Conservation (phyloP, 2,888 invertebrate genomes). For the Cremastobaeus sp. region DNA sequence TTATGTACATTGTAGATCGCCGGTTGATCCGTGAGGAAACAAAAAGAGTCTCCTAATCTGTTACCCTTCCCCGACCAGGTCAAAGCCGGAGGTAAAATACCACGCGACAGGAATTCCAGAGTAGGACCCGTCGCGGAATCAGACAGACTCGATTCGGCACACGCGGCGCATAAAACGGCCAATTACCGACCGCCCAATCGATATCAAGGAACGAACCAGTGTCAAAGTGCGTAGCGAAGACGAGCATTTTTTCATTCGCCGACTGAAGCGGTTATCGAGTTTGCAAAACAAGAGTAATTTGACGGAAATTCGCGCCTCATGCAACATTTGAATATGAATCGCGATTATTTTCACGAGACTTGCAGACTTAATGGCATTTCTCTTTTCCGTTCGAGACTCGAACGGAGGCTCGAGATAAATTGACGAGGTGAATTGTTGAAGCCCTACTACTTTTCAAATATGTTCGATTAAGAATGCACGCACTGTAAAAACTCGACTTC, state of each 20-base stretch:
- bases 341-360: conserved; percentile 72
- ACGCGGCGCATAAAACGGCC: conserved; percentile 54
- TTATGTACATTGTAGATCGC: conserved; percentile 38
- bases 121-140: conserved; percentile 47
- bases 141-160: conserved; percentile 59
- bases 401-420: background rate
- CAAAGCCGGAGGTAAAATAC: conserved; percentile 44
- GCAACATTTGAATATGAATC: conserved; percentile 72
- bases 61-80: conserved; percentile 38
- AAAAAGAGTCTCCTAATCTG: conserved; percentile 46
- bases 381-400: conserved; percentile 11
- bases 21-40: conserved; percentile 36
- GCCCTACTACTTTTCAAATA: no score
- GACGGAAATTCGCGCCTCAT: conserved; percentile 78
- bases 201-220: conserved; percentile 68
- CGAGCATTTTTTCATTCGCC: conserved; percentile 24
- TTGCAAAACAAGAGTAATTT: conserved; percentile 78
- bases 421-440: no score
- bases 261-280: conserved; percentile 73
- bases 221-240: conserved; percentile 27
- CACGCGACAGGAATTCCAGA: conserved; percentile 47
- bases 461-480: no score
- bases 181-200: conserved; percentile 63
- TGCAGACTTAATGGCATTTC: conserved; percentile 7
- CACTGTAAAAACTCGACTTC: no score